Percentiles rank a stretch among this genome's conserved stretches.
Evolutionary conservation across 2,888 invertebrate species (phyloP).

Genomic region (Gasteruption jaculator): DNA sequence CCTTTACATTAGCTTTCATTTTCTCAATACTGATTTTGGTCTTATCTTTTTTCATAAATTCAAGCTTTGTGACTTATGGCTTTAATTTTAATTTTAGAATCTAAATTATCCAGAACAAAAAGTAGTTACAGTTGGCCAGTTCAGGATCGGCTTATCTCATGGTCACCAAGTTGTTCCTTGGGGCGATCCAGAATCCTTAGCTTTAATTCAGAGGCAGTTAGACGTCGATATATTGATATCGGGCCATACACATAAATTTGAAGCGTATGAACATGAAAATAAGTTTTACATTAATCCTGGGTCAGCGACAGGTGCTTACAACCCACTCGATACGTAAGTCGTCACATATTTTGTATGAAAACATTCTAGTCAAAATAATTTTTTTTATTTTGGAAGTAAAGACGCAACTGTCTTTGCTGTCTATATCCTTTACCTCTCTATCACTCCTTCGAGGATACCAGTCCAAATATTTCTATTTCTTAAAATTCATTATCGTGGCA

Average conservation of each 20-base stretch:
- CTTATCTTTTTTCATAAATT: conserved; percentile 1
- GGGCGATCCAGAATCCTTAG: conserved; percentile 91
- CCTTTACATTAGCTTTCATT: conserved; percentile 2
- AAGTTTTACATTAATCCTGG: conserved; percentile 99
- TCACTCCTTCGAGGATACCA: no score
- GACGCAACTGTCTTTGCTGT: no score
- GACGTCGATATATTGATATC: conserved; percentile 99
- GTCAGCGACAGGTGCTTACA: conserved; percentile 97
- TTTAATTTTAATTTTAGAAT: conserved; percentile 62
- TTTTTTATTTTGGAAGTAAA: conserved; percentile 3
- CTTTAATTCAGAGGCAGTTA: conserved; percentile 90
- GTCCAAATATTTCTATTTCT: no score
- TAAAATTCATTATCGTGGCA: no score
- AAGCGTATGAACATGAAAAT: conserved; percentile 96
- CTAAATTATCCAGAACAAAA: conserved; percentile 94
- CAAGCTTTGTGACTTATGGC: no score
- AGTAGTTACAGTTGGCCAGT: conserved; percentile 97
- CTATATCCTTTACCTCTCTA: no score
- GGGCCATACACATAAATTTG: conserved; percentile 97
- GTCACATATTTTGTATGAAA: conserved; percentile 10
- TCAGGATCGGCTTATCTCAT: conserved; percentile 95
- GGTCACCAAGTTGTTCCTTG: conserved; percentile 98
- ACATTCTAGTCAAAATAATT: conserved; percentile 4
- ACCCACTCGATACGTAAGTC: conserved; percentile 81
- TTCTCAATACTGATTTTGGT: not conserved